These are phyloP conservation scores for Zhuqinia jingwanae DNA, from an alignment of 2,888 invertebrate genomes.

Conservation along the genomic window DNA sequence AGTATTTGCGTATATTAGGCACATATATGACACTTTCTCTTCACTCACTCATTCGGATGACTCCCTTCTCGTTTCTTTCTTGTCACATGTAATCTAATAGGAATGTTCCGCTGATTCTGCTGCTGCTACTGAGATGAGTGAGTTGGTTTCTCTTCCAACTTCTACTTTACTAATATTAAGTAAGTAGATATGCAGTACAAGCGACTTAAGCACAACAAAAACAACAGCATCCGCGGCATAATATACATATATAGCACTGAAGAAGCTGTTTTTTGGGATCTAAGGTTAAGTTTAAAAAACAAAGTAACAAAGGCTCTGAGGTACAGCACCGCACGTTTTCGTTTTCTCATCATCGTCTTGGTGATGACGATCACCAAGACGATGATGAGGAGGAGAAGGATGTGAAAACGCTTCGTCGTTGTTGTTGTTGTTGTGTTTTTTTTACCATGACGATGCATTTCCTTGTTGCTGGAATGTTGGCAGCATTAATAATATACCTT, in stretches of 20 bases:
- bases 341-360: too few relatives aligned
- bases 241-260: too few relatives aligned
- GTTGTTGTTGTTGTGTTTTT: background rate
- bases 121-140: background rate
- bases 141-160: background rate
- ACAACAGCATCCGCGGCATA: conserved; percentile 27
- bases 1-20: background rate
- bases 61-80: conserved; percentile 41
- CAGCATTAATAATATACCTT: conserved; percentile 34
- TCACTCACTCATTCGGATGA: conserved; percentile 52
- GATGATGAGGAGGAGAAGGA: conserved; percentile 22
- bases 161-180: conserved; percentile 33
- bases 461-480: background rate
- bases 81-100: conserved; percentile 70
- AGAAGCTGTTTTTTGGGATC: background rate
- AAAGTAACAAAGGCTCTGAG: conserved; percentile 29
- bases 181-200: conserved; percentile 17
- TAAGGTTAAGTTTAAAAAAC: background rate
- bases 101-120: conserved; percentile 29
- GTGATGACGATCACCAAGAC: background rate
- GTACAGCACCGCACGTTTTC: conserved; percentile 12
- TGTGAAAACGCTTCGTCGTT: conserved; percentile 7
- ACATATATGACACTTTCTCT: conserved; percentile 36
- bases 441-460: conserved; percentile 5
- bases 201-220: conserved; percentile 28